Evolutionary conservation across 2,113 vertebrate species (phyloP).

Genomic region (Kryptolebias marmoratus): DNA sequence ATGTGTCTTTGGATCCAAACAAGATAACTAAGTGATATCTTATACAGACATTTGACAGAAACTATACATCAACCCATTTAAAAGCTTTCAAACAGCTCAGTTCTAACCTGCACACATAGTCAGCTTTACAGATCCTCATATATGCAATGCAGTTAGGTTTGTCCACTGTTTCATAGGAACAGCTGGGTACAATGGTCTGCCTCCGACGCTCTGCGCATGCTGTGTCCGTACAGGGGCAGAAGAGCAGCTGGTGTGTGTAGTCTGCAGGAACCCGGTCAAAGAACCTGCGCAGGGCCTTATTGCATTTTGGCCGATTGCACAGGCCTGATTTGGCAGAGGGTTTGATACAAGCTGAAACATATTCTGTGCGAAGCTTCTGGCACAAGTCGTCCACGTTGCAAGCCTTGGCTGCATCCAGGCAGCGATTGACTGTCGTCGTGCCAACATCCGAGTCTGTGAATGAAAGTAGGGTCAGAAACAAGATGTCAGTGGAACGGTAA

Average conservation of each 20-base stretch:
- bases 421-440: slow-evolving; percentile 84
- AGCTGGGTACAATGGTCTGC: slow-evolving; percentile 93
- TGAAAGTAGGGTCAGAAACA: slow-evolving; percentile 29
- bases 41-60: not conserved
- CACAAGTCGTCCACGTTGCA: slow-evolving; percentile 92
- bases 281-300: slow-evolving; percentile 88
- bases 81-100: not conserved
- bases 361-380: slow-evolving; percentile 89
- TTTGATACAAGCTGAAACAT: slow-evolving; percentile 88
- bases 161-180: slow-evolving; percentile 86
- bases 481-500: slow-evolving; percentile 20
- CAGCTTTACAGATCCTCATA: slow-evolving; percentile 83
- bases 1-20: slow-evolving; percentile 22
- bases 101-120: slow-evolving; percentile 92
- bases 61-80: slow-evolving; percentile 12
- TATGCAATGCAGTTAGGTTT: slow-evolving; percentile 90
- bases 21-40: slow-evolving; percentile 5
- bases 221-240: slow-evolving; percentile 91
- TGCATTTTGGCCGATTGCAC: slow-evolving; percentile 89
- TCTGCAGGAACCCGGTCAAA: slow-evolving; percentile 89
- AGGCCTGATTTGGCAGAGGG: slow-evolving; percentile 74
- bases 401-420: slow-evolving; percentile 88
- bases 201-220: slow-evolving; percentile 90
- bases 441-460: slow-evolving; percentile 78
- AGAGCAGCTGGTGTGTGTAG: slow-evolving; percentile 90